Evolutionary conservation across 2,113 vertebrate species (phyloP), one percentile per base, ranked within the genome.

Genomic region (Illadopsis cleaveri): DNA sequence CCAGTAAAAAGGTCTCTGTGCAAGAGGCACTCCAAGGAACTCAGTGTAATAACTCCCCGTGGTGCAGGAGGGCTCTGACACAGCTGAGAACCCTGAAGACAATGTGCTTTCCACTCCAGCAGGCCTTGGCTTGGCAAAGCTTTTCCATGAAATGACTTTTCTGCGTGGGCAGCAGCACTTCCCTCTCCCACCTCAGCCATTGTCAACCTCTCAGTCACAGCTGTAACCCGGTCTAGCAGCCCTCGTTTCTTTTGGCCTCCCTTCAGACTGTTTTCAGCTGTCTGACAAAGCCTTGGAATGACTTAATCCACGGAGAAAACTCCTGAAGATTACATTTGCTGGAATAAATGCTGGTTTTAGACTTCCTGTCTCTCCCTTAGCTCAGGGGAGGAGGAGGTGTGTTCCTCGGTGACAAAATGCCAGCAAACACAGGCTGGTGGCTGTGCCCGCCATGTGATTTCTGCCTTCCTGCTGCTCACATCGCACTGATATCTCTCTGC

Each of bases 401-500:
- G 42, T 19, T 80, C 47, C 71, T 23, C 7, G 0, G 28, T 57
- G 65, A 64, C 57, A 44, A 8, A 70, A 33, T 5, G 7, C 30
- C 54, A 45, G 20, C 18, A 75, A 23, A 9, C 42, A n/a, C 21
- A 28, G 38, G 25, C 37, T 31, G 17, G 54, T 6, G 28, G 17
- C 40, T 5, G 5, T 1, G 37, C 30, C 53, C 38, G 42, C 22
- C 1, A 0, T 1, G 2, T 0, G 2, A 10, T 51, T 60, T 37
- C 13, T 64, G 47, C 31, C 13, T 64, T 87, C 42, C 50, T 85
- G 30, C 57, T 50, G 48, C 25, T 27, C 72, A 73, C 3, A 30
- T 22, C 42, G 7, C n/a, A 30, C 25, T 3, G 1, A 10, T 9
- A 6, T 2, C 61, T 30, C 30, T 13, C 31, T 87, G 73, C 5